phyloP scores from a whole-genome alignment of 2,797 vertebrate genomes.

The Prunella strophiata region DNA sequence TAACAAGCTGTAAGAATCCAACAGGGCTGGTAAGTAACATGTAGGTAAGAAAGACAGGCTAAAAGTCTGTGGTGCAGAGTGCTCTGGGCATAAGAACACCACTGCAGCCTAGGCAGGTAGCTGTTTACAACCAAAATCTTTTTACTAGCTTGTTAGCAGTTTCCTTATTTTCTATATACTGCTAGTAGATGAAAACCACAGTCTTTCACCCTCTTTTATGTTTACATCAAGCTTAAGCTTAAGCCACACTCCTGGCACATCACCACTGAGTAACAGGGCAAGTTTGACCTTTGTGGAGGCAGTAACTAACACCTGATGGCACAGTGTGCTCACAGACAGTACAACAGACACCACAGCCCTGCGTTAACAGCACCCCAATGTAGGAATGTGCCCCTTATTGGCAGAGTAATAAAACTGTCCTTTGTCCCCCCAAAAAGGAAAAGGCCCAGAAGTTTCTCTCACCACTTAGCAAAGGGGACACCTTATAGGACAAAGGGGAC shows the following conservation, averaged over 20 bases:
- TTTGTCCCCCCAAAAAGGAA: too few relatives aligned
- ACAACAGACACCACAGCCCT: not conserved
- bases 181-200: not conserved
- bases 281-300: not conserved
- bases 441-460: too few relatives aligned
- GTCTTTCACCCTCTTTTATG: not conserved
- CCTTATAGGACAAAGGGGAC: too few relatives aligned
- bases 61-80: not conserved
- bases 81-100: not conserved
- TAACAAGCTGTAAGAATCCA: not conserved
- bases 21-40: accelerated
- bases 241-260: not conserved
- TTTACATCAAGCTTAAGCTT: not conserved
- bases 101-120: not conserved
- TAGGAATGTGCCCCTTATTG: too few relatives aligned
- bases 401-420: too few relatives aligned
- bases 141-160: not conserved
- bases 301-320: accelerated
- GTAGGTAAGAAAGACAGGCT: not conserved
- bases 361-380: accelerated
- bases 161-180: not conserved
- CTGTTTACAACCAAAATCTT: not conserved
- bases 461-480: too few relatives aligned
- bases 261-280: accelerated
- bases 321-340: accelerated